phyloP scores from a whole-genome alignment of 2,113 vertebrate genomes.

The Empidonax alnorum region DNA sequence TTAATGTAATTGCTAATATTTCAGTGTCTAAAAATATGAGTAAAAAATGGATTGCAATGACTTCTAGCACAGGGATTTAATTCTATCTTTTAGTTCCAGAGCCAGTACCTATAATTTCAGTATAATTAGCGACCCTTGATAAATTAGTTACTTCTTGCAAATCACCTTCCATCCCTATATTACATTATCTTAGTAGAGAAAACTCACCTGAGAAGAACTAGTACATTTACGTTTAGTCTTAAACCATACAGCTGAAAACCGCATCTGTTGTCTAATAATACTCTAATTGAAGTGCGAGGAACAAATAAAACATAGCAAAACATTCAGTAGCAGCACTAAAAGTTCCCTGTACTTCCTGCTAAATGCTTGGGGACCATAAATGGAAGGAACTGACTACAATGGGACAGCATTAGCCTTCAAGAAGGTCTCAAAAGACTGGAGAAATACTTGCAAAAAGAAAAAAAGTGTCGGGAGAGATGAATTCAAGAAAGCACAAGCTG shows the following conservation, averaged over 20 bases:
- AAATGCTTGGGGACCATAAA: not conserved
- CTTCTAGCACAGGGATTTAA: not conserved
- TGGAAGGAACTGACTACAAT: rapidly evolving
- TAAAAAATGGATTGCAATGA: not conserved
- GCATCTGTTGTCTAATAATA: not conserved
- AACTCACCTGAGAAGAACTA: not conserved
- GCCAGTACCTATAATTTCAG: not conserved
- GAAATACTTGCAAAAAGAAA: not conserved
- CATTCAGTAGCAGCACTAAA: not conserved
- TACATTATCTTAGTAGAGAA: not conserved
- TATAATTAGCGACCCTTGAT: not conserved
- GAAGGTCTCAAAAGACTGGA: not conserved
- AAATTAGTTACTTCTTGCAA: not conserved
- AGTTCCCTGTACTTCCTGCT: not conserved
- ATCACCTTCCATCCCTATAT: not conserved
- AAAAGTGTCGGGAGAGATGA: not conserved
- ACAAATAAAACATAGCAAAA: not conserved
- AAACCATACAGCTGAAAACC: not conserved
- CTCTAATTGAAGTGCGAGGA: not conserved
- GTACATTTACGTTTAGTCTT: not conserved
- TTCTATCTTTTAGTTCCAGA: not conserved
- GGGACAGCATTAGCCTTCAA: not conserved
- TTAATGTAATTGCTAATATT: not conserved
- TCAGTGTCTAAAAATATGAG: not conserved
- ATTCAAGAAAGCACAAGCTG: not conserved